Base-by-base conservation (phyloP, 2,888 invertebrate species). In the Drosophila anomalata region DNA sequence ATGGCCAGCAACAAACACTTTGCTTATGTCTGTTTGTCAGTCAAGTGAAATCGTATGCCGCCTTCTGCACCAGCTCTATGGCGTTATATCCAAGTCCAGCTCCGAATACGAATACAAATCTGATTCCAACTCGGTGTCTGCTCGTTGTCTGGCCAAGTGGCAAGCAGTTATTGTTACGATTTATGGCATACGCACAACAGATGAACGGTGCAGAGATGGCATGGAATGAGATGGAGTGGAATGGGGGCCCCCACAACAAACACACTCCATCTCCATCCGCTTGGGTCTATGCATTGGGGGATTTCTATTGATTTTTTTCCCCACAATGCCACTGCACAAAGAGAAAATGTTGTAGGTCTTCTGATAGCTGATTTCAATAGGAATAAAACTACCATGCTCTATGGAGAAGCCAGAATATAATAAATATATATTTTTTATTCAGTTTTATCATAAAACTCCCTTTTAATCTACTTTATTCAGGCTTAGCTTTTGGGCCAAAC, bases 131-230 rank as follows among this genome's bases (percentile, higher is more conserved):
- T 65, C 41, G 67, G 48, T 69, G 74, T 84, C 78, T 78, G 78
- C 55, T 53, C 60, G 73, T 65, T 80, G 84, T 84, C 82, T 80
- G 73, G 63, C 69, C 71, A 71, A 75, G 84, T 86, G 77, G 75
- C 76, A 77, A 71, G 83, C 65, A 71, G 72, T 87, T 85, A 81
- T 87, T 85, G 88, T 82, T 87, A 82, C 87, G 75, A 78, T 83
- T 84, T 88, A 84, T 84, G 83, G 88, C 74, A 80, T 72, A 83
- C 87, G 88, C 78, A 88, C 88, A 74, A 31, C 76, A 75, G 73
- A 86, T 87, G 86, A 76, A 62, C 65, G 56, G 51, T 29, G 36
- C 51, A 42, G 48, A 55, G 67, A 41, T 66, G 47, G 42, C 20
- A 42, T 22, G 22, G 22, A 20, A 20, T 20, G 11, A 36, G 22